Base-by-base conservation (phyloP, 2,113 vertebrate genomes). In the Dissostichus mawsoni region DNA sequence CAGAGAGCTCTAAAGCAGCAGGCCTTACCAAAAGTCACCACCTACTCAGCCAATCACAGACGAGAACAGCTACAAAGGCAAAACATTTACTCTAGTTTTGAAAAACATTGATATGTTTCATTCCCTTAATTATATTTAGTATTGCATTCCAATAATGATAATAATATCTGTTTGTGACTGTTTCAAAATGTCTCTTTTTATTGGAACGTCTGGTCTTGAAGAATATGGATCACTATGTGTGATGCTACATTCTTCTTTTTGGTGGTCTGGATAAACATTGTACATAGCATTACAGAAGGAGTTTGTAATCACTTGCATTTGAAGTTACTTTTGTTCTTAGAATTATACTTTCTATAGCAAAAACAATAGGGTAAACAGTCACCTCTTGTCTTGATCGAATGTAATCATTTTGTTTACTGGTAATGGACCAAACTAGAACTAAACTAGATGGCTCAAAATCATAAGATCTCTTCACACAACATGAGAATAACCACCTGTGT, bases 21-120 rank as follows among this genome's bases (percentile, higher is more conserved):
- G 63, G 44, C 47, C 25, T 61, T 33, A 73, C 56, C 69, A 29
- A 11, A 29, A 69, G 29, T 1, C 65, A 71, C 61, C 65, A 63
- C 53, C 76, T 58, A 44, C 68, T 13, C 36, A 87, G 73, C 57
- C 66, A 65, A 45, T 74, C 76, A 74, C 13, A 83, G 44, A 20
- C 41, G 55, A 44, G 25, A 56, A 63, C 56, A 73, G 68, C 36
- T 57, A 29, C 5, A 5, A 18, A 47, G 52, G 69, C 18, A 8
- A 3, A 41, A 14, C 55, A 23, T 65, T 18, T 6, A 55, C 12
- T 48, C 16, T 5, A 5, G 50, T 12, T 4, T 3, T 9, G 6
- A 72, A 29, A 57, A 14, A 25, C 44, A 36, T 65, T 55, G 5
- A 4, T 25, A 7, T 45, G 45, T 70, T 57, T 52, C n/a, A 48